phyloP scores from a whole-genome alignment of 2,888 invertebrate genomes.

The Elegia similella region DNA sequence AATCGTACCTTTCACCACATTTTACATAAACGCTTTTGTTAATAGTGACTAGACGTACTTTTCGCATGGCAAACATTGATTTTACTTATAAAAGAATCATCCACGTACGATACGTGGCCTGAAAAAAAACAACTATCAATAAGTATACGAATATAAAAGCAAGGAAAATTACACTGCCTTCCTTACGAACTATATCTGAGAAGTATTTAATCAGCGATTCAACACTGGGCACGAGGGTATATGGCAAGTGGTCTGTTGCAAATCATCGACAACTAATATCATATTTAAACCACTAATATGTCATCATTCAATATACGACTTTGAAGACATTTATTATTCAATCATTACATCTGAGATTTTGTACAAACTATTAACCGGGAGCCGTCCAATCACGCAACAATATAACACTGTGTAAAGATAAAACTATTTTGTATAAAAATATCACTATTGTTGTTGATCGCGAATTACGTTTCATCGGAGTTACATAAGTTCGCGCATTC shows the following conservation, averaged over 20 bases:
- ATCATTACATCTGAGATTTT: slow-evolving; percentile 59
- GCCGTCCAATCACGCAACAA: slow-evolving; percentile 78
- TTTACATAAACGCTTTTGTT: slow-evolving; percentile 61
- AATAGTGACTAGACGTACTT: slow-evolving; percentile 70
- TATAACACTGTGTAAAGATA: slow-evolving; percentile 78
- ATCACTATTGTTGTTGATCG: slow-evolving; percentile 67
- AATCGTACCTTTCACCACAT: slow-evolving; percentile 56
- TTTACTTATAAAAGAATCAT: slow-evolving; percentile 30
- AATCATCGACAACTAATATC: slow-evolving; percentile 29
- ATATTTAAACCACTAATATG: slow-evolving; percentile 28
- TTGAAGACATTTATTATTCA: slow-evolving; percentile 55
- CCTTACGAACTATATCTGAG: slow-evolving; percentile 20
- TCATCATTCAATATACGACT: slow-evolving; percentile 45
- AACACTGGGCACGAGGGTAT: slow-evolving; percentile 44
- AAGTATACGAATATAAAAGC: slow-evolving; percentile 21
- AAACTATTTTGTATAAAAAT: slow-evolving; percentile 80
- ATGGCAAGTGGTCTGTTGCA: slow-evolving; percentile 48
- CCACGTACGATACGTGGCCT: neutral
- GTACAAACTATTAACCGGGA: slow-evolving; percentile 78
- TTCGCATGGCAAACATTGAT: slow-evolving; percentile 61
- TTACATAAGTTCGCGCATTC: slow-evolving; percentile 46
- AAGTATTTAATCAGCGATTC: slow-evolving; percentile 31
- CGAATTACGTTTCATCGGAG: slow-evolving; percentile 40
- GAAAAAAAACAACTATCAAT: slow-evolving; percentile 23
- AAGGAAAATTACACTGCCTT: slow-evolving; percentile 13